phyloP scores from a whole-genome alignment of 2,888 invertebrate species.

The Drosophila neonasuta region DNA sequence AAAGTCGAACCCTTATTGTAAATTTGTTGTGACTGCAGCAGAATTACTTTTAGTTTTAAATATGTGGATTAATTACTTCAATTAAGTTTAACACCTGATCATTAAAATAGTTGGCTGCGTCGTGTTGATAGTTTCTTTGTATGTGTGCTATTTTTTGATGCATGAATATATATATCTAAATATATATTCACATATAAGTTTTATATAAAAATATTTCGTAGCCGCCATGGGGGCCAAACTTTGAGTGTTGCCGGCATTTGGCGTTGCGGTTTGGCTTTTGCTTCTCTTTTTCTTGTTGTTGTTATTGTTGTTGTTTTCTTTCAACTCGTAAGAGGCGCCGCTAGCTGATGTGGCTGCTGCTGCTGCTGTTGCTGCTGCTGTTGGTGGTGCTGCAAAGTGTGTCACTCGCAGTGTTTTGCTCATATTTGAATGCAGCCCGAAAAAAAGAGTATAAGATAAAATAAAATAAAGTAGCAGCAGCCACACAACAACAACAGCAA shows the following conservation, averaged over 20 bases:
- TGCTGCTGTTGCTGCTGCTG: constrained; percentile 22
- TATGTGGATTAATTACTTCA: constrained; percentile 7
- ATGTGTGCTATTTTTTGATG: constrained; percentile 38
- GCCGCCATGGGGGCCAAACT: constrained; percentile 48
- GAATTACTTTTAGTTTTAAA: neutral
- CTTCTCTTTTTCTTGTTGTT: neutral
- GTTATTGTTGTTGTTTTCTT: constrained; percentile 2
- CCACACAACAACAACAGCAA: constrained; percentile 28
- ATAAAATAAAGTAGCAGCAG: constrained; percentile 3
- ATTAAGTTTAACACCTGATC: constrained; percentile 5
- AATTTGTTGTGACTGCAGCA: neutral
- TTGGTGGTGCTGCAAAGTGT: constrained; percentile 35
- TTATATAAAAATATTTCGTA: constrained; percentile 30
- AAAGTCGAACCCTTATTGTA: neutral
- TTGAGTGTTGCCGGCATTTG: constrained; percentile 55
- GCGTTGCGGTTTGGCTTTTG: constrained; percentile 35
- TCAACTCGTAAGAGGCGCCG: constrained; percentile 33
- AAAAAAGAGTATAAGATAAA: constrained; percentile 9
- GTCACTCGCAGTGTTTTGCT: constrained; percentile 47
- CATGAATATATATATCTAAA: neutral
- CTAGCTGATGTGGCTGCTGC: constrained; percentile 16
- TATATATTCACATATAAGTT: constrained; percentile 3
- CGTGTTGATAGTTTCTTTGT: constrained; percentile 11
- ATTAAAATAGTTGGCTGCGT: neutral
- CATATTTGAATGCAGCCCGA: constrained; percentile 44